Evolutionary conservation across 2,797 vertebrate genomes (phyloP), one percentile per base, ranked within the genome.

Genomic region (Austrolebias charrua): DNA sequence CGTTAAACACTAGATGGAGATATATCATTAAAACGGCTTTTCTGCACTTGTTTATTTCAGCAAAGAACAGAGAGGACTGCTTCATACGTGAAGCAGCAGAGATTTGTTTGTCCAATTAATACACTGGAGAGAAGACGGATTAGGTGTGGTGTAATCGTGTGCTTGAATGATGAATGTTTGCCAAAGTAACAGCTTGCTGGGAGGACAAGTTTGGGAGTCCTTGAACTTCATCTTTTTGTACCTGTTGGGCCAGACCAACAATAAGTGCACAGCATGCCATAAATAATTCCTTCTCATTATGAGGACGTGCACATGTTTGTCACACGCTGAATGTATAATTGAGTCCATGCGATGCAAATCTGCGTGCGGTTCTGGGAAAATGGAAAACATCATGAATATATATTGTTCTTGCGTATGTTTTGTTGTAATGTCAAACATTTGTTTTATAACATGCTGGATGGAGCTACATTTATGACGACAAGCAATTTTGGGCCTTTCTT

Each of bases 211-310:
- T 86, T 69, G 67, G 69, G 69, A 82, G 88, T 87, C 85, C 86
- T 91, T 88, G 87, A 87, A 84, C 86, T 74, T 81, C 75, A 77
- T 88, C 78, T 87, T 86, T 86, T 79, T 85, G 69, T 89, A 88
- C 83, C 86, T 89, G 83, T 89, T 91, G 86, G 75, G 80, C 71
- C 69, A 57, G 76, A 83, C 78, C 75, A 87, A 88, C 79, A 86
- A 88, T 86, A 85, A 84, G 84, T 80, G 84, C 78, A 87, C 87
- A 88, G 89, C 87, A 85, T 74, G 87, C 81, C 82, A 90, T 92
- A 87, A 90, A 92, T 92, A 90, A 92, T 92, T 91, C 90, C 79
- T 72, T 74, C 89, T 90, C 84, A 89, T 91, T 84, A 90, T 73
- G 77, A 70, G 76, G 78, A 82, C 55, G 84, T 87, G 83, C 83